Evolutionary conservation across 2,113 vertebrate species (phyloP).

Genomic region (Catagonus wagneri): DNA sequence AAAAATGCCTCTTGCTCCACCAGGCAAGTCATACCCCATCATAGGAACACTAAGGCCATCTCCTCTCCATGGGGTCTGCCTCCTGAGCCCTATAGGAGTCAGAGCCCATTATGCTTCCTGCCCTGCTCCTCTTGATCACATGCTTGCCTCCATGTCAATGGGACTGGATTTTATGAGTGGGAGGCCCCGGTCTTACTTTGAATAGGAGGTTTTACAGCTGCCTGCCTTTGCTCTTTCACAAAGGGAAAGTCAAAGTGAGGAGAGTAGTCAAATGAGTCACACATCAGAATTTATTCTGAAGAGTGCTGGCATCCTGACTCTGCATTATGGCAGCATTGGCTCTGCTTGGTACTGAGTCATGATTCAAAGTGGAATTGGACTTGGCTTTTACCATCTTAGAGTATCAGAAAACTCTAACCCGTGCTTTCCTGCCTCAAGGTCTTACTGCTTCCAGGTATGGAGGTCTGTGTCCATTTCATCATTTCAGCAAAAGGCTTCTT

Average conservation of each 20-base stretch:
- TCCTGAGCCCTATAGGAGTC: background rate
- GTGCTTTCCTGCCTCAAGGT: background rate
- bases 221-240: conserved; percentile 51
- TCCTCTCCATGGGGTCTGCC: background rate
- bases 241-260: conserved; percentile 56
- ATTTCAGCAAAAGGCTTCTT: background rate
- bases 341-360: background rate
- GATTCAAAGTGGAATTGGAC: background rate
- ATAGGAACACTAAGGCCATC: too few species aligned
- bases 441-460: background rate
- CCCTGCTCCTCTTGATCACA: background rate
- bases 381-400: background rate
- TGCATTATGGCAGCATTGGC: background rate
- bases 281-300: background rate
- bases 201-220: conserved; percentile 56
- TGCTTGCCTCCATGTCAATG: conserved; percentile 15
- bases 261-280: conserved; percentile 36
- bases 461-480: background rate
- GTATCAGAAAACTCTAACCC: background rate
- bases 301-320: background rate
- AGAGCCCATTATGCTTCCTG: background rate
- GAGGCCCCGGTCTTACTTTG: conserved; percentile 48
- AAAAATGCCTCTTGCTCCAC: background rate
- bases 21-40: background rate
- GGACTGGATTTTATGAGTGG: background rate